Conservation (phyloP, 2,888 invertebrate genomes). For the Crossocerus cetratus region DNA sequence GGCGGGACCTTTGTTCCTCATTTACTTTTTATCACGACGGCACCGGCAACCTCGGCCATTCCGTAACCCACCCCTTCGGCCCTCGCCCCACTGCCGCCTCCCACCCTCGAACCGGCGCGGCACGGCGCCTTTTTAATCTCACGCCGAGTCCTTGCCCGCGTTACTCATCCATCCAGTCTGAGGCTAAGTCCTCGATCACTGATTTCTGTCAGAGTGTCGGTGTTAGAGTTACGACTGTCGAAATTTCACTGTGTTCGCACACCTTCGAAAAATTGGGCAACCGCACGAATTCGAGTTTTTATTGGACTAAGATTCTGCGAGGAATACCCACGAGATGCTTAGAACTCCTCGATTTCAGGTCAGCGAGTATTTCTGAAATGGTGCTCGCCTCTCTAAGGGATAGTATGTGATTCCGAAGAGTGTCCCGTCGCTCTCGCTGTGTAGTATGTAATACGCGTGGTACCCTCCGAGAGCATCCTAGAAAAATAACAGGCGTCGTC, state of each 20-base stretch:
- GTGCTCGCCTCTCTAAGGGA: constrained; percentile 63
- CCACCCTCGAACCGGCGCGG: no score
- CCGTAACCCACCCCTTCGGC: constrained; percentile 43
- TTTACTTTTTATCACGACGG: constrained; percentile 75
- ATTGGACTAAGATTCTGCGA: no score
- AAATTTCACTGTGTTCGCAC: no score
- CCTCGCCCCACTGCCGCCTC: no score
- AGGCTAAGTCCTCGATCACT: no score
- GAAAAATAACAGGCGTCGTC: constrained; percentile 51
- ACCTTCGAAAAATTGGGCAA: no score
- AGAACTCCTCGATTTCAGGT: no score
- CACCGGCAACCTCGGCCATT: constrained; percentile 61
- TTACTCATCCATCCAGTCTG: no score
- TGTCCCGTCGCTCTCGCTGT: constrained; percentile 35
- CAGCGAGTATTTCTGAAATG: constrained; percentile 67
- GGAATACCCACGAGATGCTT: no score
- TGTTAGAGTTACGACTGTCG: no score
- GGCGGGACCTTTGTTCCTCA: constrained; percentile 74
- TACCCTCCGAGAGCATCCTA: constrained; percentile 33
- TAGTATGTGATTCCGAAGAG: constrained; percentile 70
- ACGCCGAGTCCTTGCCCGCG: constrained; percentile 14
- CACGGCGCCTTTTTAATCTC: constrained; percentile 29
- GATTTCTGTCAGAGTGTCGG: no score
- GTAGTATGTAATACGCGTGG: constrained; percentile 25
- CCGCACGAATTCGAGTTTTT: no score